Base-by-base conservation (phyloP, 2,797 vertebrate genomes). In the Amblyopsis hoosieri region DNA sequence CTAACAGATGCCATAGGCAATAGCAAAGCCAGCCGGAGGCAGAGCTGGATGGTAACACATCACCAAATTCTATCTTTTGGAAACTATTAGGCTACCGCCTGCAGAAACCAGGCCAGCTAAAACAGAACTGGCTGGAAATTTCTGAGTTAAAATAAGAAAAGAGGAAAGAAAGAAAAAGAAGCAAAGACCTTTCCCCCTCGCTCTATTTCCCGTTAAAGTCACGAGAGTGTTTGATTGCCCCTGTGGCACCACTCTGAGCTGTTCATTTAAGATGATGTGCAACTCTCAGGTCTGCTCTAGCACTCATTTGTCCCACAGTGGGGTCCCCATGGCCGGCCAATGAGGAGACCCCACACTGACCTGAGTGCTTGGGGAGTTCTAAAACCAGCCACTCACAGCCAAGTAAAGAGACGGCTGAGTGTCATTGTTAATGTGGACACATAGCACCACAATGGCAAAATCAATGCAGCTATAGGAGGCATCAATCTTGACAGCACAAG, bases 381-480 rank as follows among this genome's bases (percentile, higher is more conserved):
- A 88, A 92, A 91, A 77, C 72, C 11, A 31, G 83, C 85, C 83
- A 81, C 87, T 92, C 85, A 78, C 78, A 69, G 81, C 83, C 77
- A 79, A 85, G 89, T 88, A 90, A 90, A 90, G 89, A 91, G 92
- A 90, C 91, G 92, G 89, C 88, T 82, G 90, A 89, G 90, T 89
- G 89, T 91, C 91, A 90, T 88, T 90, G 89, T 93, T 93, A 93
- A 92, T 92, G 90, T 90, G 88, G 89, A 92, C 91, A 93, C 90
- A 91, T 86, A 89, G 85, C 87, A 88, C 77, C 83, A 90, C 91
- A 92, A 93, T 91, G 88, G 90, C 85, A 92, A 93, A 93, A 93
- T 93, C 92, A 91, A 93, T 93, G 90, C 79, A 65, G 81, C 87
- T 93, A 90, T 91, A 93, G 90, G 87, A 82, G 74, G 85, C 89